Conservation (phyloP, 2,113 vertebrate genomes). For the Tonatia bakeri region DNA sequence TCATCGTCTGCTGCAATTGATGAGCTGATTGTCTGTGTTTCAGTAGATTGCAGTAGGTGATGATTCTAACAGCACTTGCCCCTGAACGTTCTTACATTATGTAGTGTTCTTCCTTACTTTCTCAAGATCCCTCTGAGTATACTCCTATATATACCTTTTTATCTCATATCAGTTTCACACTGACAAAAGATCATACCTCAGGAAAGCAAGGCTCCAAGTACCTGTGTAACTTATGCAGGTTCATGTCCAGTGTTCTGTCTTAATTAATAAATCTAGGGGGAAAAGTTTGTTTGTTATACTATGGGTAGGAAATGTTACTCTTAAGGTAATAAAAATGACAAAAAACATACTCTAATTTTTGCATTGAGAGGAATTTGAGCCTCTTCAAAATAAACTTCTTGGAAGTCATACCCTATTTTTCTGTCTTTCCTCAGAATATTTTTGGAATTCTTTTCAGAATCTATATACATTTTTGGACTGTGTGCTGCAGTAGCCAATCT, state of each 20-base stretch:
- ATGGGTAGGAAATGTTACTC: background rate
- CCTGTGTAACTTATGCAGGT: background rate
- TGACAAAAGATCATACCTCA: background rate
- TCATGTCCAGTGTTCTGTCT: background rate
- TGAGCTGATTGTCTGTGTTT: slow-evolving; percentile 2
- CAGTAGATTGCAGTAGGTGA: background rate
- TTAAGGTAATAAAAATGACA: background rate
- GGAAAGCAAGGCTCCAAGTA: background rate
- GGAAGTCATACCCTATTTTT: background rate
- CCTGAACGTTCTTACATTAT: background rate
- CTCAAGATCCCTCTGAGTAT: background rate
- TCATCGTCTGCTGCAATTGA: background rate
- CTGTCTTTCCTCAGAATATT: background rate
- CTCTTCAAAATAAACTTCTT: background rate
- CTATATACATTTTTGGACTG: background rate
- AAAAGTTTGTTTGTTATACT: background rate
- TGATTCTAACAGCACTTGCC: background rate
- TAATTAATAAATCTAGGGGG: background rate
- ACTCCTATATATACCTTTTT: background rate
- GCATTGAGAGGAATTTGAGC: background rate
- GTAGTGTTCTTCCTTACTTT: background rate
- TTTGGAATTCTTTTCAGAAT: background rate
- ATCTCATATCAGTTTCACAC: background rate
- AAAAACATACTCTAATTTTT: background rate
- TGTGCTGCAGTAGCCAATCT: background rate